phyloP scores from a whole-genome alignment of 2,797 vertebrate species.

The Enteromius argenteus region DNA sequence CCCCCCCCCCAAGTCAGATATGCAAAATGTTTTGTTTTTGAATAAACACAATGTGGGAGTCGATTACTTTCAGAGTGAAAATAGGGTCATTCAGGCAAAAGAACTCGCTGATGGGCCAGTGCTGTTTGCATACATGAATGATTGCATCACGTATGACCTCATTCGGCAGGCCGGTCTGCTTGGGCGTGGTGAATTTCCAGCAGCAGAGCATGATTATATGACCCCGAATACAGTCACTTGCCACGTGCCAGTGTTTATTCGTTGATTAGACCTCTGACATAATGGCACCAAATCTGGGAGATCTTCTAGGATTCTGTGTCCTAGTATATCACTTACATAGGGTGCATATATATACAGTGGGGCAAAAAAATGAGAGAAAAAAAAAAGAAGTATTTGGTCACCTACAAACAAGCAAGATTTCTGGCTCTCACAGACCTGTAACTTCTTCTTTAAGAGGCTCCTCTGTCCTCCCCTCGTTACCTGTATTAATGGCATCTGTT shows the following conservation, averaged over 20 bases:
- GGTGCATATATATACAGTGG: not conserved
- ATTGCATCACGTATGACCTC: constrained; percentile 42
- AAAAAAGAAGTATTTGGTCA: too few relatives aligned
- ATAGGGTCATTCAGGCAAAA: not conserved
- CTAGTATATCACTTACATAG: not conserved
- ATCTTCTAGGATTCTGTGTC: not conserved
- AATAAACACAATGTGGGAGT: constrained; percentile 1
- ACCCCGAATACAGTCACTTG: constrained; percentile 25
- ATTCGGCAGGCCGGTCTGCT: constrained; percentile 26
- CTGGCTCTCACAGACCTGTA: too few relatives aligned
- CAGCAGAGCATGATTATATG: constrained; percentile 21
- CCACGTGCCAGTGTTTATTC: constrained; percentile 38
- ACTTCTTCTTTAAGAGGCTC: too few relatives aligned
- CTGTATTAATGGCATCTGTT: too few relatives aligned
- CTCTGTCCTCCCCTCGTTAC: too few relatives aligned
- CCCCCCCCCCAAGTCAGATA: too few relatives aligned
- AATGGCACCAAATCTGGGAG: constrained; percentile 2
- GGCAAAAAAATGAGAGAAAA: too few relatives aligned
- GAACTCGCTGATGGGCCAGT: not conserved
- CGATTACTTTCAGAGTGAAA: not conserved
- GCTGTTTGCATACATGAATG: constrained; percentile 17
- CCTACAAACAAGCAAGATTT: too few relatives aligned
- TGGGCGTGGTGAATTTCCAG: constrained; percentile 35
- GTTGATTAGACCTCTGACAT: constrained; percentile 22
- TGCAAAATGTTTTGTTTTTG: not conserved